Percentiles rank a stretch among this genome's conserved stretches.
Conservation (phyloP, 53 echinoderm and acorn worm species). For the Pentamera pediparva region DNA sequence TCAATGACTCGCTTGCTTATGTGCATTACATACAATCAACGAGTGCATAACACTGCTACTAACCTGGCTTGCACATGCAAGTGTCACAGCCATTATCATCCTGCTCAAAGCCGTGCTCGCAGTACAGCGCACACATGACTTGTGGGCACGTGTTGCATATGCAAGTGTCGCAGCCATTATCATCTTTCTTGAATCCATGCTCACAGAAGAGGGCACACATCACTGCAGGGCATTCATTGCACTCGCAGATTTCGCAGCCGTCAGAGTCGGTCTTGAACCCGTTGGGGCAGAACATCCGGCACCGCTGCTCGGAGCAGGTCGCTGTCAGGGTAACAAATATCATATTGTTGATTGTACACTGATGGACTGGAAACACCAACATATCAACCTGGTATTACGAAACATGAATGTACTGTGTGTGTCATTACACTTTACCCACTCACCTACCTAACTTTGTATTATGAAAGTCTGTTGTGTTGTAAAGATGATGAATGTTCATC, state of each 20-base stretch:
- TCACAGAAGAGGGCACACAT: conserved; percentile 34
- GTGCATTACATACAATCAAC: background rate
- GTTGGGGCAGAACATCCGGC: conserved; percentile 34
- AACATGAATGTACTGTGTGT: too few relatives aligned
- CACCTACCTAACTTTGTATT: too few relatives aligned
- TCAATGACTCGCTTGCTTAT: background rate
- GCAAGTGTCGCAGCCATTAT: conserved; percentile 31
- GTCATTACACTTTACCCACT: too few relatives aligned
- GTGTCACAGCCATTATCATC: conserved; percentile 46
- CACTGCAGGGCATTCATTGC: conserved; percentile 25
- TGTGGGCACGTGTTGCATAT: conserved; percentile 35
- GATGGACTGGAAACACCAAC: background rate
- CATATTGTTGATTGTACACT: background rate
- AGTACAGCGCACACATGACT: conserved; percentile 37
- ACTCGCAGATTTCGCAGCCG: conserved; percentile 49
- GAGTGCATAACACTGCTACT: background rate
- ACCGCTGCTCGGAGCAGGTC: conserved; percentile 14
- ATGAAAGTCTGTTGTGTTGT: too few relatives aligned
- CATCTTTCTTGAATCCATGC: conserved; percentile 27
- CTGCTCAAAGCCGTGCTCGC: conserved; percentile 38
- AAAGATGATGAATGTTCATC: too few relatives aligned
- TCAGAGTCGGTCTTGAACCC: conserved; percentile 44
- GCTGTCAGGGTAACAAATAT: background rate
- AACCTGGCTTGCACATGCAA: conserved; percentile 37
- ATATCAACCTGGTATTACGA: too few relatives aligned